Percentiles rank a stretch among this genome's conserved stretches.
Conservation (phyloP, 2,888 invertebrate species). For the Exocentrus adspersus region DNA sequence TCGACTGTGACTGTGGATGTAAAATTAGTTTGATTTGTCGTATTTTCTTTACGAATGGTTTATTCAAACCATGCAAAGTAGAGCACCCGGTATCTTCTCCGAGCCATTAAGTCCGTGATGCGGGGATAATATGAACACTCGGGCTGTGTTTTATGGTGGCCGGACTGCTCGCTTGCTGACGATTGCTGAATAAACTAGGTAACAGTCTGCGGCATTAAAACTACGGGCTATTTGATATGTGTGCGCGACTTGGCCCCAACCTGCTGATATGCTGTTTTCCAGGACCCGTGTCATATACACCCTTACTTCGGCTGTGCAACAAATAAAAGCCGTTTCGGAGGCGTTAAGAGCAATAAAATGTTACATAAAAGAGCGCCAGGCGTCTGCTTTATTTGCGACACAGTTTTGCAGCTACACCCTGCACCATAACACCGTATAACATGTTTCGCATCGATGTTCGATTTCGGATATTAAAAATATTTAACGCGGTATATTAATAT, state of each 20-base stretch:
- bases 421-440: not conserved
- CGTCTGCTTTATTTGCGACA: not conserved
- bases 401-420: not conserved
- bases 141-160: slow-evolving; percentile 56
- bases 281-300: slow-evolving; percentile 25
- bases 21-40: no score
- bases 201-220: slow-evolving; percentile 56
- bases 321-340: slow-evolving; percentile 27
- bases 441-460: not conserved
- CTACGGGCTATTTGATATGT: slow-evolving; percentile 44
- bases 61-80: not conserved
- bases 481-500: not conserved
- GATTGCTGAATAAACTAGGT: slow-evolving; percentile 58
- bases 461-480: not conserved
- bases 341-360: slow-evolving; percentile 17
- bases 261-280: slow-evolving; percentile 24
- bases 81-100: slow-evolving; percentile 23
- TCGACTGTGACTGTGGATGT: no score
- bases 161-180: slow-evolving; percentile 53
- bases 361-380: slow-evolving; percentile 22
- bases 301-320: slow-evolving; percentile 28
- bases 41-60: not conserved
- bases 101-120: slow-evolving; percentile 46
- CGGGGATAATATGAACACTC: slow-evolving; percentile 53
- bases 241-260: slow-evolving; percentile 30